Evolutionary conservation across 2,113 vertebrate genomes (phyloP).

Genomic region (Ceuthmochares aereus): DNA sequence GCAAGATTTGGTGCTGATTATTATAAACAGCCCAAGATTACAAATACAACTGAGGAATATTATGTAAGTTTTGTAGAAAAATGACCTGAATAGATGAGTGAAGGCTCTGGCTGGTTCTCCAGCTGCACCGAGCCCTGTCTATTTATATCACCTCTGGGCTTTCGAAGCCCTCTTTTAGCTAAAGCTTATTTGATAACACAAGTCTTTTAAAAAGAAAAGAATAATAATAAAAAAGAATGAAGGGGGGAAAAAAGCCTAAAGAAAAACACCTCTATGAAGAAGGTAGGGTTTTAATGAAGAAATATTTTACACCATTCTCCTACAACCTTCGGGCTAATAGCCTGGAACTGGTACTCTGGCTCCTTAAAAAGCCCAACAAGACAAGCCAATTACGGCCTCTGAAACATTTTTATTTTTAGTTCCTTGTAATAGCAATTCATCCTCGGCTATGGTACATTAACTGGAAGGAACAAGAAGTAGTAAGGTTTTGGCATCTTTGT

Average conservation of each 20-base stretch:
- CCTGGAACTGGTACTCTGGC: slow-evolving; percentile 82
- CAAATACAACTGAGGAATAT: background rate
- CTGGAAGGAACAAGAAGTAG: slow-evolving; percentile 73
- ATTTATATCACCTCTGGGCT: slow-evolving; percentile 60
- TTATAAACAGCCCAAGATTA: slow-evolving; percentile 3
- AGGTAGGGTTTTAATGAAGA: slow-evolving; percentile 77
- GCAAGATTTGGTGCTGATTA: background rate
- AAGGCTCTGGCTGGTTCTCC: slow-evolving; percentile 54
- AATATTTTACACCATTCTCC: slow-evolving; percentile 73
- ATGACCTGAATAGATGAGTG: slow-evolving; percentile 53
- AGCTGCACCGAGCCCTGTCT: slow-evolving; percentile 44
- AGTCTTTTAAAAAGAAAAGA: slow-evolving; percentile 46
- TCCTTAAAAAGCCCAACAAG: slow-evolving; percentile 80
- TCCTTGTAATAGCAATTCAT: slow-evolving; percentile 80
- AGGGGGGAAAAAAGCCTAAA: background rate
- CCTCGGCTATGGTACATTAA: slow-evolving; percentile 81
- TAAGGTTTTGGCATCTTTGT: slow-evolving; percentile 75
- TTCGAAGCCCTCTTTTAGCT: slow-evolving; percentile 48
- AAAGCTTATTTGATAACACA: slow-evolving; percentile 37
- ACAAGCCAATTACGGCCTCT: slow-evolving; percentile 77
- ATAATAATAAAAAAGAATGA: background rate
- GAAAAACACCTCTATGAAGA: slow-evolving; percentile 46
- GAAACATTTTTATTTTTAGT: slow-evolving; percentile 81
- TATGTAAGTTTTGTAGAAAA: slow-evolving; percentile 31
- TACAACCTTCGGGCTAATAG: slow-evolving; percentile 78